Evolutionary conservation across 2,797 vertebrate genomes (phyloP), one percentile per base, ranked within the genome.

Genomic region (Rhinatrema bivittatum): DNA sequence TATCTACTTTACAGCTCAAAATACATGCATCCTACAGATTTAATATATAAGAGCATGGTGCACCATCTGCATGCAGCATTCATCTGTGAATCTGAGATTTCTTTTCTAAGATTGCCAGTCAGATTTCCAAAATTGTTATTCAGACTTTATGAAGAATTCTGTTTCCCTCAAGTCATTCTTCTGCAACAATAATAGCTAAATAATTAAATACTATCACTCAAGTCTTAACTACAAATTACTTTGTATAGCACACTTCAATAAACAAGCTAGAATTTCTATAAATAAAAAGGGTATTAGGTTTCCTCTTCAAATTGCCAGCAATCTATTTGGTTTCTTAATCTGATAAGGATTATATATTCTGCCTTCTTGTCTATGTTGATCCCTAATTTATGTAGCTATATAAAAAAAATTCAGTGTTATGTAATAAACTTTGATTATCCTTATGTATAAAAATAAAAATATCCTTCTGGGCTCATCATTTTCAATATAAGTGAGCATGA

Each of bases 61-160:
- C 33, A 50, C n/a, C 35, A 60, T 65, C 48, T 71, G 53, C 52
- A 62, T 70, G 35, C 52, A 55, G 44, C 18, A 40, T 15, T 54
- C 45, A 32, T 50, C n/a, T n/a, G n/a, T n/a, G n/a, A n/a, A n/a
- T n/a, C n/a, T n/a, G n/a, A n/a, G n/a, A n/a, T n/a, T n/a, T n/a
- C n/a, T n/a, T n/a, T n/a, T n/a, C n/a, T n/a, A n/a, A n/a, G n/a
- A n/a, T n/a, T n/a, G n/a, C n/a, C n/a, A n/a, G n/a, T n/a, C n/a
- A n/a, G n/a, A n/a, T n/a, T n/a, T n/a, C n/a, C n/a, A n/a, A n/a
- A n/a, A n/a, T n/a, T n/a, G n/a, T n/a, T n/a, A 20, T 49, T 65
- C 37, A 53, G 16, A 13, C 16, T 42, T 16, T 44, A 40, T 44
- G 46, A 46, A 55, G 18, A 13, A 44, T 37, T 56, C 28, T 53